A percentile compares a stretch with the other conserved stretches of the same genome.
phyloP scores from a whole-genome alignment of 2,113 vertebrate genomes.

The Polypterus bichir region DNA sequence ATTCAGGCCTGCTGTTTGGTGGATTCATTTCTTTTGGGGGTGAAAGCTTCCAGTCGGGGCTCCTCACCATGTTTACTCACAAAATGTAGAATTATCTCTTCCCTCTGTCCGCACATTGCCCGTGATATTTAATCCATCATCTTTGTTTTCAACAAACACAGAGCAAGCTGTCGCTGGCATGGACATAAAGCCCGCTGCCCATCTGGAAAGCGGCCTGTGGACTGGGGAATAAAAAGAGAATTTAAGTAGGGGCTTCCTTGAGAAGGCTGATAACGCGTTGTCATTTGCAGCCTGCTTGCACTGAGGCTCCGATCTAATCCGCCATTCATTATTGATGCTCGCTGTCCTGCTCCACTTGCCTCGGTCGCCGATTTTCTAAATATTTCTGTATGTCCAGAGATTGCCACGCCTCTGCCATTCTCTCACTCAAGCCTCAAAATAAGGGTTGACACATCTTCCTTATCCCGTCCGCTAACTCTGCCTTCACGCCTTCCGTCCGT shows the following conservation, averaged over 20 bases:
- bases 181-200: constrained; percentile 57
- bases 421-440: too few species aligned
- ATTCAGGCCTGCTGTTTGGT: too few species aligned
- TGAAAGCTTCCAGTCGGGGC: too few species aligned
- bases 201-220: constrained; percentile 71
- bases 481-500: too few species aligned
- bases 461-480: too few species aligned
- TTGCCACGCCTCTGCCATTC: too few species aligned
- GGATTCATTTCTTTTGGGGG: too few species aligned
- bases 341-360: not conserved
- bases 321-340: constrained; percentile 30
- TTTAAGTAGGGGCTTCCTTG: constrained; percentile 40
- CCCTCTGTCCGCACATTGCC: constrained; percentile 41
- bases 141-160: constrained; percentile 83
- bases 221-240: constrained; percentile 51
- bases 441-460: too few species aligned
- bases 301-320: constrained; percentile 23
- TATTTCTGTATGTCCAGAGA: too few species aligned
- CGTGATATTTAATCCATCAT: constrained; percentile 84
- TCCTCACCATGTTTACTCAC: constrained; percentile 6
- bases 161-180: constrained; percentile 76
- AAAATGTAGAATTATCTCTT: constrained; percentile 26
- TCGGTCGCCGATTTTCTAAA: too few species aligned
- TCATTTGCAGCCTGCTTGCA: constrained; percentile 21
- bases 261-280: constrained; percentile 27